phyloP scores from a whole-genome alignment of 1,140 invertebrate species.

The Apis laboriosa region DNA sequence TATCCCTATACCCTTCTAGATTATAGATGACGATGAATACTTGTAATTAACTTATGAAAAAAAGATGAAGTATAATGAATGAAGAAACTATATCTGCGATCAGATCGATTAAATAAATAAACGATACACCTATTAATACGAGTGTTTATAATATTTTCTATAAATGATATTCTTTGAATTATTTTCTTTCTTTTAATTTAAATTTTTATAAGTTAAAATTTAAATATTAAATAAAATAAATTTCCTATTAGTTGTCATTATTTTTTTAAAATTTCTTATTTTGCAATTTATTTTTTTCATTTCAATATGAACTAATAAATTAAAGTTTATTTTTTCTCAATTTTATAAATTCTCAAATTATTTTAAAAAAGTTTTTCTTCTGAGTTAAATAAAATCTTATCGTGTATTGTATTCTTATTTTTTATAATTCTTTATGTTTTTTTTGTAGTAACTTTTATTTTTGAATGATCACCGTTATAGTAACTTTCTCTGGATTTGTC shows the following conservation, averaged over 20 bases:
- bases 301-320: neutral
- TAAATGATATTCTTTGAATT: neutral
- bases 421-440: neutral
- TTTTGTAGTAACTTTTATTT: neutral
- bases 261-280: neutral
- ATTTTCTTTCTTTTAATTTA: neutral
- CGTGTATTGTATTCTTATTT: neutral
- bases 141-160: neutral
- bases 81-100: conserved; percentile 70
- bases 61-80: conserved; percentile 69
- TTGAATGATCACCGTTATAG: neutral
- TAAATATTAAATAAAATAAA: neutral
- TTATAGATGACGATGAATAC: conserved; percentile 66
- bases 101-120: conserved; percentile 74
- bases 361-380: neutral
- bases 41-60: conserved; percentile 73
- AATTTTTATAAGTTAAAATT: no score
- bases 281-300: no score
- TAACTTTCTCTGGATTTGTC: neutral
- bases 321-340: neutral
- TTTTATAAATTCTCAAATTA: neutral
- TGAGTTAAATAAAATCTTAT: neutral
- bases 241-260: neutral
- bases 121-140: conserved; percentile 57
- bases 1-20: conserved; percentile 64